These are phyloP conservation scores for Gadopsis bispinosus DNA, from an alignment of 2,797 vertebrate species.

Conservation along the genomic window DNA sequence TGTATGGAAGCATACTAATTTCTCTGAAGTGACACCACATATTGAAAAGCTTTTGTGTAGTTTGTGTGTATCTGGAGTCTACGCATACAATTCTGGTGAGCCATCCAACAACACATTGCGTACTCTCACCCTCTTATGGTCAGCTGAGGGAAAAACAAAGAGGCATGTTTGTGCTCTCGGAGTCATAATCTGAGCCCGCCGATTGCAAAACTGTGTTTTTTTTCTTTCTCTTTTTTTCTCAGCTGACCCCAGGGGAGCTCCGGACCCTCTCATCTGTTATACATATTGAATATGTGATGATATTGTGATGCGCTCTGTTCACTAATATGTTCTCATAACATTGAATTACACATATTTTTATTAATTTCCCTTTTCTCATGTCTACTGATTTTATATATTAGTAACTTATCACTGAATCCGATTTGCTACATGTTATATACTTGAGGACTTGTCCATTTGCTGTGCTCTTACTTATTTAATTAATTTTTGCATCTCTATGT, in stretches of 20 bases:
- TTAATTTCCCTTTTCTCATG: neutral
- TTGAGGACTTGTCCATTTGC: neutral
- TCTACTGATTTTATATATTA: neutral
- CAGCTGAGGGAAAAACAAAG: too few relatives aligned
- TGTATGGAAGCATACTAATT: neutral
- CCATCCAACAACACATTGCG: neutral
- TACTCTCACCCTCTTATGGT: neutral
- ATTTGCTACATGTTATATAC: neutral
- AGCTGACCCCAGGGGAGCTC: too few relatives aligned
- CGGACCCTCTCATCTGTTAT: neutral
- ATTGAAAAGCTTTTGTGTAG: neutral
- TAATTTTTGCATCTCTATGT: conserved; percentile 7
- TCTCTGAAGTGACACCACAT: conserved; percentile 1
- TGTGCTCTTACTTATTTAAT: neutral
- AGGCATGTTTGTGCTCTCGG: too few relatives aligned
- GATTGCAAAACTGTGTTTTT: too few relatives aligned
- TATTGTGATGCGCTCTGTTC: conserved; percentile 1
- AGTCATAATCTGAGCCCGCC: too few relatives aligned
- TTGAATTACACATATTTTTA: neutral
- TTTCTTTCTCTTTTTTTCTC: too few relatives aligned
- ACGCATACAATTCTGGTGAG: neutral
- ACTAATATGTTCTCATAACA: neutral
- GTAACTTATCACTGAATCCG: neutral
- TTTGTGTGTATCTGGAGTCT: neutral
- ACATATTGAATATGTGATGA: neutral